phyloP scores from a whole-genome alignment of 2,888 invertebrate species.

The Ochropacha duplaris region DNA sequence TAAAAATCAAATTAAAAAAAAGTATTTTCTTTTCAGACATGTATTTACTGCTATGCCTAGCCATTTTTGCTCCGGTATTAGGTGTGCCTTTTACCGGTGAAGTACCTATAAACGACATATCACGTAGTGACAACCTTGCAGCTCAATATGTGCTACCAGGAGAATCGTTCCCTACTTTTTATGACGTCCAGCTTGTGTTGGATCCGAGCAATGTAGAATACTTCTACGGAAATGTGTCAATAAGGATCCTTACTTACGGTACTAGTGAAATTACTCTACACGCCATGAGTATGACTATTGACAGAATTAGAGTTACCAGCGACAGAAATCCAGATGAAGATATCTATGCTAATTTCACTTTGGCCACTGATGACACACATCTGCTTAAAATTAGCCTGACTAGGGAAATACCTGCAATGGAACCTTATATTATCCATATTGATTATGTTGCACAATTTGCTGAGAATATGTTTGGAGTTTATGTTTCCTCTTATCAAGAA shows the following conservation, averaged over 20 bases:
- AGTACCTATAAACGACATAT: constrained; percentile 11
- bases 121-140: constrained; percentile 27
- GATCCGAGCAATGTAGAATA: constrained; percentile 61
- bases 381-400: constrained; percentile 73
- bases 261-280: constrained; percentile 70
- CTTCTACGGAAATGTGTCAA: constrained; percentile 73
- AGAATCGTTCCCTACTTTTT: constrained; percentile 76
- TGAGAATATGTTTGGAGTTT: constrained; percentile 85
- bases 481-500: constrained; percentile 79
- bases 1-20: not conserved
- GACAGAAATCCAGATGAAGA: constrained; percentile 29
- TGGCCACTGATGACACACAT: constrained; percentile 66
- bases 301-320: constrained; percentile 35
- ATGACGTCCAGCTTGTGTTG: constrained; percentile 75
- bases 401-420: constrained; percentile 46
- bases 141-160: constrained; percentile 79
- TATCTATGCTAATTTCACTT: constrained; percentile 31
- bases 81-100: constrained; percentile 39
- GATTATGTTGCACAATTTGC: constrained; percentile 82
- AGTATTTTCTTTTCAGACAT: constrained; percentile 55
- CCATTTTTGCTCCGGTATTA: constrained; percentile 49
- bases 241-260: constrained; percentile 52
- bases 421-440: constrained; percentile 77
- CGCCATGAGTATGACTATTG: constrained; percentile 68
- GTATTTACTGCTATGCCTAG: constrained; percentile 58